Conservation (phyloP, 2,113 vertebrate species). For the Mungos mungo region DNA sequence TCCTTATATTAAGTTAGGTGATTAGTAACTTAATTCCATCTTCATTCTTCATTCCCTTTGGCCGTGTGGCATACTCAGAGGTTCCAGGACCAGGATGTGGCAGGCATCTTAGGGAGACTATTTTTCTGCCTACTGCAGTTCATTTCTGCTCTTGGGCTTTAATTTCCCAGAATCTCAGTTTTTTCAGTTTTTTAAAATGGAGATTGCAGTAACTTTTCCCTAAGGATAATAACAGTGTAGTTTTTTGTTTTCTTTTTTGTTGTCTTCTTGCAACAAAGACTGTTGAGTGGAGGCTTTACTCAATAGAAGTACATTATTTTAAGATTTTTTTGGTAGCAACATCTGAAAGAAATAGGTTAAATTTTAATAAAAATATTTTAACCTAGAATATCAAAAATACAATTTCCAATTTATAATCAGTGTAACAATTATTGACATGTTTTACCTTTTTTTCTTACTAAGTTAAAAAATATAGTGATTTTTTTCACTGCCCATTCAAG, state of each 20-base stretch:
- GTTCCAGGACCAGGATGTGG: neutral
- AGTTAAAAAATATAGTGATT: neutral
- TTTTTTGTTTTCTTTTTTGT: neutral
- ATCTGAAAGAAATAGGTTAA: neutral
- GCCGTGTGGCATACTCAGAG: neutral
- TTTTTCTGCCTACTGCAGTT: neutral
- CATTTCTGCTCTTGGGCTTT: neutral
- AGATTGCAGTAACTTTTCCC: neutral
- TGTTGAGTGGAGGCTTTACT: neutral
- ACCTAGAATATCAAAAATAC: neutral
- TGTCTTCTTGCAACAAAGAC: neutral
- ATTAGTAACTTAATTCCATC: neutral
- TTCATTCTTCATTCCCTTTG: neutral
- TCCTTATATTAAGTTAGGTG: neutral
- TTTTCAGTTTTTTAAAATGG: neutral
- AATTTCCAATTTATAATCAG: neutral
- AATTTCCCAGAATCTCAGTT: neutral
- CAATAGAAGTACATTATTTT: neutral
- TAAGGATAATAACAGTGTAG: neutral
- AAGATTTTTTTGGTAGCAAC: neutral
- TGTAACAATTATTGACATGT: neutral
- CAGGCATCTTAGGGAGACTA: neutral
- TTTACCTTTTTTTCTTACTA: neutral
- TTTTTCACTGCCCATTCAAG: conserved; percentile 46
- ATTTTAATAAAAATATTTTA: neutral